Evolutionary conservation across 2,888 invertebrate species (phyloP).

Genomic region (Eilema depressum): DNA sequence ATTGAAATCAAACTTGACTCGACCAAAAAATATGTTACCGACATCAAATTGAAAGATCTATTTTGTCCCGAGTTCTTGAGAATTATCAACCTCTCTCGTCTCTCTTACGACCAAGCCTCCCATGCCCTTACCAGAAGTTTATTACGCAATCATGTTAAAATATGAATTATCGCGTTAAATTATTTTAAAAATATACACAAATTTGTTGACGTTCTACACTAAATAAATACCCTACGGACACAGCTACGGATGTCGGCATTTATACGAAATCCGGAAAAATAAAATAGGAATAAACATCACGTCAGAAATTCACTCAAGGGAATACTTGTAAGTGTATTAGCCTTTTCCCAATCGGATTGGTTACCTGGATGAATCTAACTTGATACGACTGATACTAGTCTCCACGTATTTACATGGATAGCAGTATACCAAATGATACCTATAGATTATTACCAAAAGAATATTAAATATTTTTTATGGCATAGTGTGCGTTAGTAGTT

Average conservation of each 20-base stretch:
- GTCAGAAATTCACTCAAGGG: slow-evolving; percentile 15
- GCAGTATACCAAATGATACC: neutral
- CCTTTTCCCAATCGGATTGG: slow-evolving; percentile 1
- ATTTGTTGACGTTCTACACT: neutral
- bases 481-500: too few species aligned
- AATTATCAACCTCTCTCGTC: too few species aligned
- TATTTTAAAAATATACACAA: neutral
- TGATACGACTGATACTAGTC: slow-evolving; percentile 1
- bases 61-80: too few species aligned
- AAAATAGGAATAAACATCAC: slow-evolving; percentile 10
- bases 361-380: slow-evolving; percentile 5
- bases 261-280: slow-evolving; percentile 1
- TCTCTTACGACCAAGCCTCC: too few species aligned
- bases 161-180: too few species aligned
- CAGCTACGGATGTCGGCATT: neutral
- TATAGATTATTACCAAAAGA: neutral
- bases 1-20: too few species aligned
- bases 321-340: slow-evolving; percentile 13
- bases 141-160: too few species aligned
- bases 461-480: neutral
- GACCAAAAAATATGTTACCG: too few species aligned
- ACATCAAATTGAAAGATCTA: too few species aligned
- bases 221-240: too few species aligned
- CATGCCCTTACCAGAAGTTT: too few species aligned
- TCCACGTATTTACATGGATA: slow-evolving; percentile 11